Evolutionary conservation across 2,888 invertebrate species (phyloP).

Genomic region (Ethmia dodecea): DNA sequence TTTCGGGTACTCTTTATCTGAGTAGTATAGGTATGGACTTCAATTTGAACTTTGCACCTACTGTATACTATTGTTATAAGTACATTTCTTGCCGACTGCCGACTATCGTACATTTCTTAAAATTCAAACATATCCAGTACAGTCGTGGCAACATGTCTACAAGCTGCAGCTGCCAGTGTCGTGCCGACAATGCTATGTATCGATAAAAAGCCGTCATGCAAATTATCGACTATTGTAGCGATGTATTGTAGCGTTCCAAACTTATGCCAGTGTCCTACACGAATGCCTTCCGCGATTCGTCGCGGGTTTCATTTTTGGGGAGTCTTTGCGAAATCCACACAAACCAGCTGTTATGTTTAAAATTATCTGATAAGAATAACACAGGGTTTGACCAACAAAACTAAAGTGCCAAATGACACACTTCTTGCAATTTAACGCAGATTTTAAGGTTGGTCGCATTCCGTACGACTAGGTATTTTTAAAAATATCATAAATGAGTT

Average conservation of each 20-base stretch:
- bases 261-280: slow-evolving; percentile 54
- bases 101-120: too few relatives aligned
- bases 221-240: slow-evolving; percentile 67
- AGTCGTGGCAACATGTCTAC: too few relatives aligned
- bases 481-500: too few relatives aligned
- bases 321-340: slow-evolving; percentile 38
- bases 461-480: too few relatives aligned
- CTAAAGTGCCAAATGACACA: neutral
- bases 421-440: too few relatives aligned
- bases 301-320: slow-evolving; percentile 52
- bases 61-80: too few relatives aligned
- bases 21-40: too few relatives aligned
- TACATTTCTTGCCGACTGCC: too few relatives aligned
- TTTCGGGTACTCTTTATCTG: too few relatives aligned
- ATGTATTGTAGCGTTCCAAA: slow-evolving; percentile 42
- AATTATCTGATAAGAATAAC: slow-evolving; percentile 2
- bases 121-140: too few relatives aligned
- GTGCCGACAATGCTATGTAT: slow-evolving; percentile 47
- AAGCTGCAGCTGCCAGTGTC: slow-evolving; percentile 61
- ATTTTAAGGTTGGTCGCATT: too few relatives aligned
- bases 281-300: slow-evolving; percentile 50
- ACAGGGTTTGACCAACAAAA: neutral
- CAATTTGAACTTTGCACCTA: too few relatives aligned
- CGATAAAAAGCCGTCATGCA: slow-evolving; percentile 75
- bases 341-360: slow-evolving; percentile 47